These are phyloP conservation scores for Dexiosoma caninum DNA, from an alignment of 2,888 invertebrate genomes.

Conservation along the genomic window DNA sequence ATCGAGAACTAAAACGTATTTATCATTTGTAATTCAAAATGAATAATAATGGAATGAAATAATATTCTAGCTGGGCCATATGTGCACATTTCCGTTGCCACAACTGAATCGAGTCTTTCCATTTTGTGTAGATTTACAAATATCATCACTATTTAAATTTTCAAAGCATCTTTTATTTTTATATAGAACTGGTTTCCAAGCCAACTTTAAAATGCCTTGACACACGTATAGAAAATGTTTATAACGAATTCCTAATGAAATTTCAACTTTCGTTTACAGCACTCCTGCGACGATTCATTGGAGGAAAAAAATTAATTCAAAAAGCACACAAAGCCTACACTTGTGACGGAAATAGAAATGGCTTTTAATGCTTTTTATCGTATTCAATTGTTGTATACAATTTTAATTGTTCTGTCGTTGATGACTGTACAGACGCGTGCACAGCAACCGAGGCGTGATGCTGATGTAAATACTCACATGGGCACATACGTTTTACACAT, in stretches of 20 bases:
- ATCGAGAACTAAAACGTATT: too few relatives aligned
- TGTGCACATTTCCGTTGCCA: too few relatives aligned
- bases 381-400: slow-evolving; percentile 57
- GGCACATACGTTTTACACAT: neutral
- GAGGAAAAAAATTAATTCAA: neutral
- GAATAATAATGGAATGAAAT: too few relatives aligned
- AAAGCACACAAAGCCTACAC: slow-evolving; percentile 22
- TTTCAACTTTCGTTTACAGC: neutral
- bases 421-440: slow-evolving; percentile 67
- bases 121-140: too few relatives aligned
- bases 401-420: slow-evolving; percentile 72
- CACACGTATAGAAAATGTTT: too few relatives aligned
- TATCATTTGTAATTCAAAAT: too few relatives aligned
- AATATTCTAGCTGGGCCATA: too few relatives aligned
- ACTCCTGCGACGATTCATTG: neutral
- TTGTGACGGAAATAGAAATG: slow-evolving; percentile 71
- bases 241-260: neutral
- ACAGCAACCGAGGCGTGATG: slow-evolving; percentile 74
- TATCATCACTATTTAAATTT: too few relatives aligned
- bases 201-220: too few relatives aligned
- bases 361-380: slow-evolving; percentile 67
- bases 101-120: too few relatives aligned
- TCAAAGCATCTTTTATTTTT: too few relatives aligned
- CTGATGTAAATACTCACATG: slow-evolving; percentile 68
- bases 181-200: too few relatives aligned